A percentile compares a stretch with the other conserved stretches of the same genome.
Conservation (phyloP, 2,113 vertebrate species). For the Ornithorhynchus anatinus region DNA sequence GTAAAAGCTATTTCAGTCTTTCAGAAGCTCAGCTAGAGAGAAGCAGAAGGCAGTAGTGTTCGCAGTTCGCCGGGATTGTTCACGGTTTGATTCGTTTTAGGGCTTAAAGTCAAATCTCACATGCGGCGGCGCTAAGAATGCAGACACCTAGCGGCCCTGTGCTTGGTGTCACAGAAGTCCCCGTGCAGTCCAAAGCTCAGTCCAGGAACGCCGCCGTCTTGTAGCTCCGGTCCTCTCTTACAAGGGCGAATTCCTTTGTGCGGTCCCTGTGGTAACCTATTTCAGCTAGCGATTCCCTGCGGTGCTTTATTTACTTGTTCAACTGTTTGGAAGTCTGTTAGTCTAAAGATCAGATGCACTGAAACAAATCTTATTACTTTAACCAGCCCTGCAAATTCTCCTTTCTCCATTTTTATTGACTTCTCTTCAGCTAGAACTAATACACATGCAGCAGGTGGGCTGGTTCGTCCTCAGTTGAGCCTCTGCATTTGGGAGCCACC, state of each 20-base stretch:
- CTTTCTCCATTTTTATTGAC: conserved; percentile 63
- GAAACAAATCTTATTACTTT: conserved; percentile 87
- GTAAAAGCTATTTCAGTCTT: background rate
- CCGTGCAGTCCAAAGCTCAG: conserved; percentile 56
- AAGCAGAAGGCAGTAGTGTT: background rate
- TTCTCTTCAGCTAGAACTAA: conserved; percentile 68
- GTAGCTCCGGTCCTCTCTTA: conserved; percentile 65
- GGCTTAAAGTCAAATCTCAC: background rate
- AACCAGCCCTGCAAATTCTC: conserved; percentile 78
- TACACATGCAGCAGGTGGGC: conserved; percentile 57
- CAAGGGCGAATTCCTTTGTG: conserved; percentile 80
- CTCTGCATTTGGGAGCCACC: too few relatives aligned
- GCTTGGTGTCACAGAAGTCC: conserved; percentile 43
- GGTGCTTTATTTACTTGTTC: conserved; percentile 81
- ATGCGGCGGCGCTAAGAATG: background rate
- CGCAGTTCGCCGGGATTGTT: background rate
- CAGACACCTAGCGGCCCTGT: background rate
- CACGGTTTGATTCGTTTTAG: background rate
- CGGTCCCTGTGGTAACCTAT: conserved; percentile 80
- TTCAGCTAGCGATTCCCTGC: conserved; percentile 77
- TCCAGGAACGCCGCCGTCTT: conserved; percentile 63
- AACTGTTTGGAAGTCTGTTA: conserved; percentile 88
- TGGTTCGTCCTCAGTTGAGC: too few relatives aligned
- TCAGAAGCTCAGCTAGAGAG: background rate
- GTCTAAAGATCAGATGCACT: conserved; percentile 81